Evolutionary conservation across 2,888 invertebrate genomes (phyloP).

Genomic region (Microchrysa polita): DNA sequence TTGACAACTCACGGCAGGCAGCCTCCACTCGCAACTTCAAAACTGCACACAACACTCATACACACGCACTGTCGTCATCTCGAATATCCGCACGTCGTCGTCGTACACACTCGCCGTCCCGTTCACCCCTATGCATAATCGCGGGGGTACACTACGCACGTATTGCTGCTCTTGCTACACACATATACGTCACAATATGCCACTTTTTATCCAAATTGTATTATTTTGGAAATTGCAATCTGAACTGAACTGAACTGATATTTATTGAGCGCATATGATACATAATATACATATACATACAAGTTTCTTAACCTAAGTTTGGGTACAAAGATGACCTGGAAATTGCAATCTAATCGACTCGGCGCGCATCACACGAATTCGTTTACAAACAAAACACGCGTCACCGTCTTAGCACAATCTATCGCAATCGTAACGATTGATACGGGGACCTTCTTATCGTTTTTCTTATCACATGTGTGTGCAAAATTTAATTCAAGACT

Average conservation of each 20-base stretch:
- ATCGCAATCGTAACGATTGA: slow-evolving; percentile 21
- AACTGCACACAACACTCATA: slow-evolving; percentile 24
- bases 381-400: slow-evolving; percentile 30
- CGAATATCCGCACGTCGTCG: neutral
- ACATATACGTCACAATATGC: slow-evolving; percentile 27
- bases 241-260: too few relatives aligned
- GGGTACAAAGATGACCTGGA: too few relatives aligned
- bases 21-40: slow-evolving; percentile 25
- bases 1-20: slow-evolving; percentile 42
- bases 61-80: slow-evolving; percentile 7
- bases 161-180: neutral
- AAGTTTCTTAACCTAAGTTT: neutral
- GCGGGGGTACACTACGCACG: slow-evolving; percentile 4
- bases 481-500: slow-evolving; percentile 41
- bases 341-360: slow-evolving; percentile 6
- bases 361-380: neutral
- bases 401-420: slow-evolving; percentile 17
- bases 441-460: slow-evolving; percentile 25
- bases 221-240: slow-evolving; percentile 33
- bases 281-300: too few relatives aligned
- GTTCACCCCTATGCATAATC: too few relatives aligned
- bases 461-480: slow-evolving; percentile 43
- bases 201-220: slow-evolving; percentile 39
- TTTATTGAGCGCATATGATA: too few relatives aligned
- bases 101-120: neutral